Evolutionary conservation across 2,113 vertebrate genomes (phyloP), one percentile per base, ranked within the genome.

Genomic region (Anseranas semipalmata): DNA sequence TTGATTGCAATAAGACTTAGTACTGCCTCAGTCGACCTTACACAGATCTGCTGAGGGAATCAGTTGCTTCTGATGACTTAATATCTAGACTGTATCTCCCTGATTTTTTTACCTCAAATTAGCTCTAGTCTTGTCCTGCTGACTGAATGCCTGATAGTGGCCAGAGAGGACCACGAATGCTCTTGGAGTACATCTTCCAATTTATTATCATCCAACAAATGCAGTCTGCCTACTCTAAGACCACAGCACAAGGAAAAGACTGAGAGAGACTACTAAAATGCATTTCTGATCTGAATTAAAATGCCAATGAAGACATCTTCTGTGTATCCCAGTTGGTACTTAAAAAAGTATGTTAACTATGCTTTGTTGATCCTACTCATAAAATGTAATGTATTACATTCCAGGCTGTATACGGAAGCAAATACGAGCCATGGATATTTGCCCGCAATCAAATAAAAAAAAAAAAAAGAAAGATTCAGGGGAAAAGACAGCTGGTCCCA

Each of bases 391-490:
- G 35, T 14, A 9, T 90, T 87, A 15, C 14, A 59, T 78, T 63
- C n/a, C 60, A 85, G 37, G 28, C 19, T 81, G 18, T 58, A 3
- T 13, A 11, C 5, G 7, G 37, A 48, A 63, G 14, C 20, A 79
- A 85, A 41, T 10, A 48, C 0, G 80, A 41, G 25, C 12, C 77
- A 60, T 0, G 1, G 7, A 11, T 45, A 72, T 22, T 75, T 82
- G 22, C n/a, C 9, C 1, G 1, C 33, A 86, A 33, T 8, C 1
- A 2, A 58, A 71, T 6, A 10, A 59, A 73, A 55, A 27, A 59
- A 10, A 21, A 20, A 18, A 52, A 73, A 30, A 7, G 3, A 53
- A 50, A 71, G 6, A 70, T 55, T 39, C 72, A n/a, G 10, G 2
- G 18, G 9, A 60, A 87, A 59, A 56, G 35, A 35, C 12, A 90